phyloP scores from a whole-genome alignment of 2,797 vertebrate species.

The Gymnopithys bicolor region DNA sequence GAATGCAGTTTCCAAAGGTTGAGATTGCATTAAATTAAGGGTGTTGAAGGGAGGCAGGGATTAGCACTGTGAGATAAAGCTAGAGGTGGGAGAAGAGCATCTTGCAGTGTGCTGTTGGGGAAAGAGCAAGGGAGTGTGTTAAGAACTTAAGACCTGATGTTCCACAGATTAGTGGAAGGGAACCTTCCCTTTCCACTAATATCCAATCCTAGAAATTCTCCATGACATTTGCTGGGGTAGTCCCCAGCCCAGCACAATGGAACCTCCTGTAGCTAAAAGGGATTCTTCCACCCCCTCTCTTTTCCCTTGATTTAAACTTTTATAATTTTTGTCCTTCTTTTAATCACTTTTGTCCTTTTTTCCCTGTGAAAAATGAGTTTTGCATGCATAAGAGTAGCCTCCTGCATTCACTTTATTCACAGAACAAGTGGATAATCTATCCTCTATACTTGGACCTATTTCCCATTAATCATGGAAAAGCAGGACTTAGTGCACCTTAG shows the following conservation, averaged over 20 bases:
- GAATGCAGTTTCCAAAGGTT: not conserved
- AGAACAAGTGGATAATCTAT: not conserved
- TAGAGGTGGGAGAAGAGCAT: not conserved
- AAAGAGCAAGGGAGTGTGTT: not conserved
- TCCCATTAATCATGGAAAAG: not conserved
- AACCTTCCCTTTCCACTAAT: not conserved
- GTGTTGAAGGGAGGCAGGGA: not conserved
- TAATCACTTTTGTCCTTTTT: not conserved
- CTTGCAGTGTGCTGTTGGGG: not conserved
- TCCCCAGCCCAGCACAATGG: not conserved
- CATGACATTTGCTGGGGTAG: accelerated
- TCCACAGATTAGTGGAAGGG: not conserved
- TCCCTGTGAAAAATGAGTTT: not conserved
- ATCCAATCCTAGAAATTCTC: not conserved
- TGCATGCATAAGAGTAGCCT: accelerated
- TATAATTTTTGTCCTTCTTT: not conserved
- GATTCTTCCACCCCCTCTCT: not conserved
- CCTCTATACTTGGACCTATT: not conserved
- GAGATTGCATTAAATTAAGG: not conserved
- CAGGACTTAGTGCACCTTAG: not conserved
- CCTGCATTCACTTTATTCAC: not conserved
- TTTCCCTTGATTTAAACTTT: not conserved
- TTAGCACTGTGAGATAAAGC: not conserved
- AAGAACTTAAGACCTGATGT: not conserved
- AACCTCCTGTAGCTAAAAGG: not conserved